phyloP scores from a whole-genome alignment of 2,888 invertebrate genomes.

The Tachystola acroxantha region DNA sequence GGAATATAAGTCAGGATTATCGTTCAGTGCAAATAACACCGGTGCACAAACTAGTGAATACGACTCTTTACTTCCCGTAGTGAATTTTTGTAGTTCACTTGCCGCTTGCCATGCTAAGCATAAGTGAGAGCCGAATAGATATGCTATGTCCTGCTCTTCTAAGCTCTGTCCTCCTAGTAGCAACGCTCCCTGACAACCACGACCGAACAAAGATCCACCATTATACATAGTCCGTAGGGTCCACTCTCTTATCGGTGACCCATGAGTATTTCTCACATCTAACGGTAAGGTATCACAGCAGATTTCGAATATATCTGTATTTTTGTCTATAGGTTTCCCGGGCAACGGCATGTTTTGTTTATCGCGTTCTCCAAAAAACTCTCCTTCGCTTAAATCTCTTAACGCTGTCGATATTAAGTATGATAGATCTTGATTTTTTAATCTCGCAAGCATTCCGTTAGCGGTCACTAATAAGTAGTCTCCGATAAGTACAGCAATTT shows the following conservation, averaged over 20 bases:
- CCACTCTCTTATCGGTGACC: conserved; percentile 83
- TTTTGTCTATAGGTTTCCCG: conserved; percentile 66
- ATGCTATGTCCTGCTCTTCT: conserved; percentile 84
- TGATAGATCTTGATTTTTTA: conserved; percentile 84
- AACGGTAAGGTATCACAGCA: conserved; percentile 54
- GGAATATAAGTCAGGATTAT: conserved; percentile 82
- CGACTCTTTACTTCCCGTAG: conserved; percentile 75
- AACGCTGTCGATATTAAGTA: conserved; percentile 89
- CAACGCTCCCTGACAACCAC: conserved; percentile 89
- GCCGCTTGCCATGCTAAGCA: conserved; percentile 89
- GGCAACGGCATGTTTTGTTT: conserved; percentile 86
- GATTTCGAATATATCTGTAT: conserved; percentile 40
- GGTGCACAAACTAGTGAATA: conserved; percentile 89
- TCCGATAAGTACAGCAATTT: conserved; percentile 90
- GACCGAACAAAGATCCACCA: conserved; percentile 82
- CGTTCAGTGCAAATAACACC: conserved; percentile 87
- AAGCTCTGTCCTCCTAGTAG: conserved; percentile 83
- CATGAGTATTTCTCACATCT: conserved; percentile 53
- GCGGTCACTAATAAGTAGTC: conserved; percentile 91
- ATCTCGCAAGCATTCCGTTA: conserved; percentile 86
- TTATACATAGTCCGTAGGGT: conserved; percentile 83
- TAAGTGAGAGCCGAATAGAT: conserved; percentile 88
- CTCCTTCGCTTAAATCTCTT: conserved; percentile 88
- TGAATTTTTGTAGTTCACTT: conserved; percentile 55
- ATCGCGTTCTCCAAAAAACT: conserved; percentile 87